Evolutionary conservation across 2,888 invertebrate genomes (phyloP), one percentile per base, ranked within the genome.

Genomic region (Silvanus unidentatus): DNA sequence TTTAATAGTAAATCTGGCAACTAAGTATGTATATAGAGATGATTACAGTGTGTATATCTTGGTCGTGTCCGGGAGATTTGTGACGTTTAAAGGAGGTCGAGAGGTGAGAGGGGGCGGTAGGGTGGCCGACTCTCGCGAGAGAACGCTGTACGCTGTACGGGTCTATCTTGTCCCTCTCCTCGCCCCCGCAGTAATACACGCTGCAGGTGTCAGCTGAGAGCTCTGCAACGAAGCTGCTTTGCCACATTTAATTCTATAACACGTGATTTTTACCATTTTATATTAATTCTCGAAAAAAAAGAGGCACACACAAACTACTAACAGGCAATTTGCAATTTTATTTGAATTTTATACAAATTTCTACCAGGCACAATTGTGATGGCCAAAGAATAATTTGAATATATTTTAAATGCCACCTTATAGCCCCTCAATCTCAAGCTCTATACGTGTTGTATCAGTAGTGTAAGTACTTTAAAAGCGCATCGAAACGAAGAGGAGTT

Each of bases 201-300:
- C 66, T 69, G 69, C 71, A 71, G 71, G 71, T 71, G 71, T 70
- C 69, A 67, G 68, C 67, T 68, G 63, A 65, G 64, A 60, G 58
- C 22, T 22, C 22, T 5, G 22, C 42, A 60, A 55, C 58, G 59
- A 55, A 59, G 61, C 66, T 57, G 53, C 55, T 56, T 65, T 66
- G 65, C 66, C 66, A 60, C 37, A 37, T 37, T 16, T 9, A 32
- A 3, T 5, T 5, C 32, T 32, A 32, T 32, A 32, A 32, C 37
- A 37, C 37, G 37, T 37, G 37, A 37, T 22, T 22, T 22, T 22
- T 22, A 22, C 3, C 22, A 22, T 22, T 22, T 22, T n/a, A n/a
- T n/a, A n/a, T n/a, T n/a, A n/a, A n/a, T n/a, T n/a, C n/a, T n/a
- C n/a, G n/a, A n/a, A n/a, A n/a, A n/a, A n/a, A n/a, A n/a, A n/a